Conservation (phyloP, 2,113 vertebrate genomes). For the Corythornis cristatus region DNA sequence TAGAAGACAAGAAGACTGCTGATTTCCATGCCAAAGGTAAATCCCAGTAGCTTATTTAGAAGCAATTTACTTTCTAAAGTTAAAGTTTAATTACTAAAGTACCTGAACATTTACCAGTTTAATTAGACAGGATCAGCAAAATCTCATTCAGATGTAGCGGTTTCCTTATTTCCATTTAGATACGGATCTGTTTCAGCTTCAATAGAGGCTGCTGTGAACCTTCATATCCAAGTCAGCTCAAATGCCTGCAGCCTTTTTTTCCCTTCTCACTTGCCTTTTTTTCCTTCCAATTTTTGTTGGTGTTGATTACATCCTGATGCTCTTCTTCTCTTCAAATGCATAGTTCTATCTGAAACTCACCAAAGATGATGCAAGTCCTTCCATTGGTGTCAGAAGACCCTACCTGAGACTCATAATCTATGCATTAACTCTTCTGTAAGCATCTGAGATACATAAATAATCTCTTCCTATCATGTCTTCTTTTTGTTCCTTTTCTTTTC, state of each 20-base stretch:
- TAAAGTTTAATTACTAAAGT: constrained; percentile 53
- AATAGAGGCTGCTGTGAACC: neutral
- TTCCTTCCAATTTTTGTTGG: neutral
- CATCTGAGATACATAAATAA: neutral
- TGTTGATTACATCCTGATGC: neutral
- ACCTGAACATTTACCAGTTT: constrained; percentile 38
- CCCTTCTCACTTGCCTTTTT: neutral
- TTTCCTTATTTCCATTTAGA: constrained; percentile 53
- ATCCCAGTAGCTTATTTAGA: constrained; percentile 26
- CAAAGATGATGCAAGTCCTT: neutral
- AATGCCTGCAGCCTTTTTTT: constrained; percentile 2
- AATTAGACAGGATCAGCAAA: constrained; percentile 59
- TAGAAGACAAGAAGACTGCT: neutral
- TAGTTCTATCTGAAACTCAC: neutral
- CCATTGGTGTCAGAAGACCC: neutral
- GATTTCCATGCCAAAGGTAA: constrained; percentile 18
- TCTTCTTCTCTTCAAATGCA: neutral
- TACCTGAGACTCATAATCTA: neutral
- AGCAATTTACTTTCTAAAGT: constrained; percentile 28
- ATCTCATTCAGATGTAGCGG: constrained; percentile 33
- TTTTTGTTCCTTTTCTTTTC: constrained; percentile 5
- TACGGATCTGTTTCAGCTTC: neutral
- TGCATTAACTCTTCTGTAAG: neutral
- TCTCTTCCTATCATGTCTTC: neutral
- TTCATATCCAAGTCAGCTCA: constrained; percentile 15